phyloP scores from a whole-genome alignment of 1,140 invertebrate genomes.

The Diuraphis noxia region DNA sequence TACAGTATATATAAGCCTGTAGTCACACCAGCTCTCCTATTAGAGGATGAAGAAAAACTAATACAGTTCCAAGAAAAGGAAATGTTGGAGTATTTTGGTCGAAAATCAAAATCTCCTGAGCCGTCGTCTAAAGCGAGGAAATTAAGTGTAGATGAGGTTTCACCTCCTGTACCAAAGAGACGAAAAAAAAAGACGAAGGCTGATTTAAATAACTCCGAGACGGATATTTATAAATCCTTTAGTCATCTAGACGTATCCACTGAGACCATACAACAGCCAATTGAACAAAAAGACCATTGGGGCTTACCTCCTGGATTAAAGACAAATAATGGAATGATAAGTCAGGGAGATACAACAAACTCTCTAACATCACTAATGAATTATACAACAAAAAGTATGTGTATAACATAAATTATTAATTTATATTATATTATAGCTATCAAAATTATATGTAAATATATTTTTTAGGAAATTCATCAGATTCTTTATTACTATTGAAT shows the following conservation, averaged over 20 bases:
- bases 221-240: neutral
- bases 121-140: neutral
- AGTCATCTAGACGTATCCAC: neutral
- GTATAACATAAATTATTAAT: neutral
- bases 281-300: conserved; percentile 55
- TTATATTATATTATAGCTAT: neutral
- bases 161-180: conserved; percentile 36
- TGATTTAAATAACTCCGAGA: neutral
- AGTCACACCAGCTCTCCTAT: neutral
- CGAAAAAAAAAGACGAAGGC: conserved; percentile 9
- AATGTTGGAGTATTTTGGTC: conserved; percentile 22
- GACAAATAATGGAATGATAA: neutral
- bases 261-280: conserved; percentile 46
- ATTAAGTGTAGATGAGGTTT: conserved; percentile 38
- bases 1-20: conserved; percentile 13
- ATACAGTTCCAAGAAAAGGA: neutral
- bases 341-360: neutral
- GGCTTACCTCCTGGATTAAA: conserved; percentile 58
- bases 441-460: neutral
- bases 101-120: conserved; percentile 24
- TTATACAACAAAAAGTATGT: conserved; percentile 29
- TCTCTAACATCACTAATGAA: neutral
- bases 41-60: conserved; percentile 35
- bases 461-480: conserved; percentile 37
- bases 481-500: neutral